Base-by-base conservation (phyloP, 2,113 vertebrate genomes). In the Sander vitreus region DNA sequence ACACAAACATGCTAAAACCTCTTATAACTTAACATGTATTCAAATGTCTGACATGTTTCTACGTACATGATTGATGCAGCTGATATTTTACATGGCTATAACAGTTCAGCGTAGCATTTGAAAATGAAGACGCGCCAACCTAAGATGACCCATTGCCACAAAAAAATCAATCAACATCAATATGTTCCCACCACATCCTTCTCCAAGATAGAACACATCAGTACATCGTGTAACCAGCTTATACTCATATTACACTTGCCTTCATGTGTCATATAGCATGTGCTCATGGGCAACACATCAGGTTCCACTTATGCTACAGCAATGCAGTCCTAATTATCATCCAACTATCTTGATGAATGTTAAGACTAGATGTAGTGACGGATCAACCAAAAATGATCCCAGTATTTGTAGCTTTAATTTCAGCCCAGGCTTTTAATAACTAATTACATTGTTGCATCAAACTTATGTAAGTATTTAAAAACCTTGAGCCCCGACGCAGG, bases 101-200 rank as follows among this genome's bases (percentile, higher is more conserved):
- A 58, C 62, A 53, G 57, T 53, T 73, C 36, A 76, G 45, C 64
- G 64, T 50, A 71, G 48, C 64, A 43, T 84, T 68, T 85, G 65
- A 76, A 86, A 84, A 87, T 39, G 19, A 84, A 83, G 63, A 76
- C 11, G 19, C 55, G 78, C 2, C 53, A 73, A 86, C 83, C 85
- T 33, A 60, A 79, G 71, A 76, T 82, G 86, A 93, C 81, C 88
- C 64, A 70, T 58, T 68, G 51, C 79, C 45, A 45, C 21, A 55
- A 63, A 85, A 85, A 89, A 90, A 93, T 90, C 83, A 82, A 83
- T 92, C 90, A 89, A 45, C 88, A 87, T 91, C 89, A 86, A 70
- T 83, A 75, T 81, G 83, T 85, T 85, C 84, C 79, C 87, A 83
- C 81, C 75, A 27, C 81, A 63, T 51, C 59, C 57, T 68, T 76